Base-by-base conservation (phyloP, 2,113 vertebrate species). In the Pollimyrus isidori region DNA sequence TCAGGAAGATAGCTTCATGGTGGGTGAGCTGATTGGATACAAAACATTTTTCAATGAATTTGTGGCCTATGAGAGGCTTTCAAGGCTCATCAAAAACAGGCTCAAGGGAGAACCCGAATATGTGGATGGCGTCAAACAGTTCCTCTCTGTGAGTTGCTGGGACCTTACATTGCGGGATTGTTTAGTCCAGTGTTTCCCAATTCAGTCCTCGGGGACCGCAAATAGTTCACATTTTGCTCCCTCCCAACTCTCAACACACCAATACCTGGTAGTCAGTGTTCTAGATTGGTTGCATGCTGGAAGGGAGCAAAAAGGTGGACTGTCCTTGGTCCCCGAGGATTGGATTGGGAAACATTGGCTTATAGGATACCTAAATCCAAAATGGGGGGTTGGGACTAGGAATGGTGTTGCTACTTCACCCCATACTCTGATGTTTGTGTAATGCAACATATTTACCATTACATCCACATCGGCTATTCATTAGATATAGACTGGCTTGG, bases 1-100 rank as follows among this genome's bases (percentile, higher is more conserved):
- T 91, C 97, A 96, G 73, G 95, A 98, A 91, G 98, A 98, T 91
- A 97, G 96, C 90, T 98, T 97, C 90, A 93, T 97, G 53, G 96
- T 98, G 0, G 97, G 95, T 56, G 96, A 96, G 92, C 96, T 98
- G 85, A 94, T 98, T 80, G 73, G 73, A 42, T 80, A 80, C 73
- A 80, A 42, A 39, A 80, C 73, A 19, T 97, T 98, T 93, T 96
- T 98, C 92, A 98, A 97, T 93, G 97, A 98, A 92, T 97, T 98
- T 94, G 94, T 98, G 90, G 97, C 97, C 90, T 98, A 96, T 85
- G 92, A 98, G 87, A 95, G 94, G 3, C 94, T 98, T 91, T 95
- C 97, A 46, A 90, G 93, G 90, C 76, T 96, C 53, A 97, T 98
- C 76, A 91, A 92, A 30, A 94, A 92, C 90, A 93, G 97, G 89